Evolutionary conservation across 2,888 invertebrate genomes (phyloP).

Genomic region (Drosophila differens): DNA sequence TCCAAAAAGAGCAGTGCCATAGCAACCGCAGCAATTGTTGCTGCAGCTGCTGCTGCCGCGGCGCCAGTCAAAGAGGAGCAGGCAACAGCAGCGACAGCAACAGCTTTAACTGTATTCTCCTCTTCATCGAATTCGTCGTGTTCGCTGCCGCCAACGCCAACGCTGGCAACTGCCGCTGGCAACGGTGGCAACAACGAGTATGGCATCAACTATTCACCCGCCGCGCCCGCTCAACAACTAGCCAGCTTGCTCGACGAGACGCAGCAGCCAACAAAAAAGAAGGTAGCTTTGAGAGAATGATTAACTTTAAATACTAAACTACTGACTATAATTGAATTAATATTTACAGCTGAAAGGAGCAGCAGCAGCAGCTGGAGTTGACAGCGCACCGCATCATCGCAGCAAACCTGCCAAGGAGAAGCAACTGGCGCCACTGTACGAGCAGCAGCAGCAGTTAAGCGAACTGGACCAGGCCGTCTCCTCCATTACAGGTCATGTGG

Average conservation of each 20-base stretch:
- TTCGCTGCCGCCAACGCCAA: constrained; percentile 81
- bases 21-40: constrained; percentile 21
- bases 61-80: constrained; percentile 33
- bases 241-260: constrained; percentile 40
- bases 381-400: constrained; percentile 54
- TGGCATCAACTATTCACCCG: constrained; percentile 59
- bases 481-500: constrained; percentile 75
- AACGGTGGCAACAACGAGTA: constrained; percentile 25
- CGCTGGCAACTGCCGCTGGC: constrained; percentile 42
- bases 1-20: constrained; percentile 62
- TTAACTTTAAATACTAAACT: not conserved
- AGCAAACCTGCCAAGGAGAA: constrained; percentile 66
- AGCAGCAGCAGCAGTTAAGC: constrained; percentile 58
- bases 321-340: not conserved
- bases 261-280: constrained; percentile 69
- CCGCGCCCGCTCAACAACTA: constrained; percentile 45
- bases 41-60: constrained; percentile 9
- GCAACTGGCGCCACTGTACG: constrained; percentile 45
- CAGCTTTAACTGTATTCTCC: constrained; percentile 69
- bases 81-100: not conserved
- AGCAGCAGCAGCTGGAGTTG: constrained; percentile 39
- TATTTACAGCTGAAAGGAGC: constrained; percentile 54
- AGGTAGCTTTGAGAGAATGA: constrained; percentile 41
- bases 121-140: constrained; percentile 83
- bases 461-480: constrained; percentile 81